Percentiles rank a stretch among this genome's conserved stretches.
phyloP scores from a whole-genome alignment of 2,888 invertebrate species.

The Meteorus colon region DNA sequence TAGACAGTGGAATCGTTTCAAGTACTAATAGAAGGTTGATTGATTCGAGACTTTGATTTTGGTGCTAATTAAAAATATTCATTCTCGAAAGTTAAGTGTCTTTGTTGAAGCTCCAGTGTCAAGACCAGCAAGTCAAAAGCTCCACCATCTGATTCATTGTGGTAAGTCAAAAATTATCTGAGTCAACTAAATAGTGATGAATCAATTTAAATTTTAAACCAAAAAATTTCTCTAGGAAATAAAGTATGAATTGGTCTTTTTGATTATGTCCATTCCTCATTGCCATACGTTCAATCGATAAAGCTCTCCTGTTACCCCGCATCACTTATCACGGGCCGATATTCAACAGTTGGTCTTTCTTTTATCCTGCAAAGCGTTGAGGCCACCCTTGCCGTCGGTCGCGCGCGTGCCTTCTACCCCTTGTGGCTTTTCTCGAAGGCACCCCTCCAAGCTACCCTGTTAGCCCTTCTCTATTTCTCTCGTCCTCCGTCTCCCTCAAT shows the following conservation, averaged over 20 bases:
- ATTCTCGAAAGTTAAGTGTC: background rate
- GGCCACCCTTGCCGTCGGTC: constrained; percentile 19
- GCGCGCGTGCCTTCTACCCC: constrained; percentile 50
- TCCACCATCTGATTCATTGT: background rate
- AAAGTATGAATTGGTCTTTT: background rate
- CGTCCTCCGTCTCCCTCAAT: constrained; percentile 43
- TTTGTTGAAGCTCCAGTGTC: background rate
- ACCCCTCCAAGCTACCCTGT: constrained; percentile 30
- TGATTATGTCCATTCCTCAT: background rate
- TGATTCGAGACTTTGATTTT: background rate
- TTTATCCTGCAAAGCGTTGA: constrained; percentile 69
- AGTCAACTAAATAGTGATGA: background rate
- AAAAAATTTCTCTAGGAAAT: background rate
- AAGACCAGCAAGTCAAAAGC: background rate
- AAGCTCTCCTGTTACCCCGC: constrained; percentile 46
- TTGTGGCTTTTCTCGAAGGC: constrained; percentile 39
- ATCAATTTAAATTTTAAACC: background rate
- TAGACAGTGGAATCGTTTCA: no score
- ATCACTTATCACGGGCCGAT: constrained; percentile 64
- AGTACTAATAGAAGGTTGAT: background rate
- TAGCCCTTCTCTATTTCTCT: constrained; percentile 6
- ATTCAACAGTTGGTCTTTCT: constrained; percentile 74
- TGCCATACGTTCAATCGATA: constrained; percentile 31
- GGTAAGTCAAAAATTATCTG: background rate
- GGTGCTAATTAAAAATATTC: background rate